Evolutionary conservation across 2,113 vertebrate species (phyloP).

Genomic region (Oncorhynchus mykiss): DNA sequence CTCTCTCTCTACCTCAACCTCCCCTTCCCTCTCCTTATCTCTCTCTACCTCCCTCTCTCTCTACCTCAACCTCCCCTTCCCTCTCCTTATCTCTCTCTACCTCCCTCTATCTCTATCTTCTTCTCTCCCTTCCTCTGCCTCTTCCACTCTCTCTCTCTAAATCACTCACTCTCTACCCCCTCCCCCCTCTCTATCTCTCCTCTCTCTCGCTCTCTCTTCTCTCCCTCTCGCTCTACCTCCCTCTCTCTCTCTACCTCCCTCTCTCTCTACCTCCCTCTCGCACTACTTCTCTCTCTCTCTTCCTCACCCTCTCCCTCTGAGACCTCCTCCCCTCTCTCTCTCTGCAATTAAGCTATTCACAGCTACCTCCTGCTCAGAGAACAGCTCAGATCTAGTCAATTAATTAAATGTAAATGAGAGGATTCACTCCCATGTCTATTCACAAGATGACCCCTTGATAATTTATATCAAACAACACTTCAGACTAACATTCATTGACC

Average conservation of each 20-base stretch:
- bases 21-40: conserved; percentile 30
- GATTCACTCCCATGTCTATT: conserved; percentile 48
- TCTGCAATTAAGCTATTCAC: conserved; percentile 69
- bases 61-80: conserved; percentile 28
- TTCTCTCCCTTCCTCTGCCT: too few relatives aligned
- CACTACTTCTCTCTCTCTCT: too few relatives aligned
- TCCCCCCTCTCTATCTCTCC: too few relatives aligned
- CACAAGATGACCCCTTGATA: conserved; percentile 50
- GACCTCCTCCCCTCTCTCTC: conserved; percentile 2
- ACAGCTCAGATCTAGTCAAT: conserved; percentile 61
- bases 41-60: conserved; percentile 12
- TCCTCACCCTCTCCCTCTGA: too few relatives aligned
- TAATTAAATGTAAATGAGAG: conserved; percentile 60
- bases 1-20: conserved; percentile 26
- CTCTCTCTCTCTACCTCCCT: too few relatives aligned
- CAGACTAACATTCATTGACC: conserved; percentile 50
- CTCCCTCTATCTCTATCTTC: conserved; percentile 14
- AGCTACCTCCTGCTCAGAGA: conserved; percentile 25
- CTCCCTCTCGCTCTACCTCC: too few relatives aligned
- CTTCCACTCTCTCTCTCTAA: too few relatives aligned
- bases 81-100: conserved; percentile 16
- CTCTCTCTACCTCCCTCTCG: too few relatives aligned
- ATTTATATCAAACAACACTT: conserved; percentile 47
- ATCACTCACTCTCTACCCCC: too few relatives aligned
- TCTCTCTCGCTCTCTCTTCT: too few relatives aligned